Percentiles rank a stretch among this genome's conserved stretches.
These are phyloP conservation scores for Platorchestia sp. DNA, from an alignment of 1,140 invertebrate genomes.

Conservation along the genomic window DNA sequence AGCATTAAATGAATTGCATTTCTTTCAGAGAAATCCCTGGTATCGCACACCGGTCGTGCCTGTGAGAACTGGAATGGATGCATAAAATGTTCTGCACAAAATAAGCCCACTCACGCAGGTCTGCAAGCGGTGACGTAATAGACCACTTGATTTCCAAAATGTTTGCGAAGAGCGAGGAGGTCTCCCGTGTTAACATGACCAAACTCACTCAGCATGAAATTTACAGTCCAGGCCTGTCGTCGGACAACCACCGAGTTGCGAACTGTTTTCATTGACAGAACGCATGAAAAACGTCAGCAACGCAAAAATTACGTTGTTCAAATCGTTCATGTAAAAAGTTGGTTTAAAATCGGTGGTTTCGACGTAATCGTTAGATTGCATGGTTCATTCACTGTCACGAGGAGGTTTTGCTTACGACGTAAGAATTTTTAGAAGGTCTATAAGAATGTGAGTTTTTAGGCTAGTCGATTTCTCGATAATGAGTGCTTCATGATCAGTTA, in stretches of 20 bases:
- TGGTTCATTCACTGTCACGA: too few species aligned
- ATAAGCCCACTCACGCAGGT: neutral
- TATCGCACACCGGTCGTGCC: too few species aligned
- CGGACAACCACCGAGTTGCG: neutral
- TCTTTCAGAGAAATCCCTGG: too few species aligned
- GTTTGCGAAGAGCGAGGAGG: neutral
- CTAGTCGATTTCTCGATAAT: too few species aligned
- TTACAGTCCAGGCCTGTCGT: neutral
- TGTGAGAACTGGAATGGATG: neutral
- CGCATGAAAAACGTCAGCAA: neutral
- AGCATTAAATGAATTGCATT: too few species aligned
- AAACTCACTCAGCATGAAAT: neutral
- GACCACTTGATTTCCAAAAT: neutral
- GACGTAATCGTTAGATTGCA: too few species aligned
- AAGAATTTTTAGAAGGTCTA: too few species aligned
- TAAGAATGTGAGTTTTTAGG: too few species aligned
- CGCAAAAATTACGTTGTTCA: neutral
- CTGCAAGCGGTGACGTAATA: neutral
- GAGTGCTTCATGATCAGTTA: too few species aligned
- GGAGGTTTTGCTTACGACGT: too few species aligned
- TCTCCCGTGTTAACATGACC: neutral
- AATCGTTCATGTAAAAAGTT: too few species aligned
- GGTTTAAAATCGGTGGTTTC: too few species aligned
- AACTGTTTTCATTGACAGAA: neutral
- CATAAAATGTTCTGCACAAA: neutral